Evolutionary conservation across 2,888 invertebrate genomes (phyloP).

Genomic region (Rhynchonema sp.): DNA sequence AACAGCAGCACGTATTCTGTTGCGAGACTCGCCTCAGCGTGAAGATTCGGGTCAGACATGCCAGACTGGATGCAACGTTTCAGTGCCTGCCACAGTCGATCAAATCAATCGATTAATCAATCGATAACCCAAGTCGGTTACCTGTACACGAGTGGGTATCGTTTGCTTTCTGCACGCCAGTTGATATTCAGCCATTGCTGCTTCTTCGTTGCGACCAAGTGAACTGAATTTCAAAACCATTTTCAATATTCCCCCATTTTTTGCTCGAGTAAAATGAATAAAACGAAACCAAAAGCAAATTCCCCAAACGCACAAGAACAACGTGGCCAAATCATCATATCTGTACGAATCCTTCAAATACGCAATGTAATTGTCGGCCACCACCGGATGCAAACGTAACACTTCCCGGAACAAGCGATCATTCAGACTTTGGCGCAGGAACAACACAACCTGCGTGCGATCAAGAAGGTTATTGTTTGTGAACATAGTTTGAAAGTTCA

Average conservation of each 20-base stretch:
- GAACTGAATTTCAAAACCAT: slow-evolving; percentile 17
- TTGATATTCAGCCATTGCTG: slow-evolving; percentile 17
- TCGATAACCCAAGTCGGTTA: background rate
- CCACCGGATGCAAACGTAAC: slow-evolving; percentile 47
- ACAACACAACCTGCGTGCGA: slow-evolving; percentile 34
- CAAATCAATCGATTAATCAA: no score
- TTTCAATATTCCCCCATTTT: background rate
- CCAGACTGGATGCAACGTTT: slow-evolving; percentile 19
- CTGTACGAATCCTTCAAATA: slow-evolving; percentile 50
- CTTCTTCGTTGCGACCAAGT: slow-evolving; percentile 26
- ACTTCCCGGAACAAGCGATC: slow-evolving; percentile 49
- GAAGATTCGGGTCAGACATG: no score
- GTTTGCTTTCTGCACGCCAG: background rate
- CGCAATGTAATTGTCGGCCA: slow-evolving; percentile 51
- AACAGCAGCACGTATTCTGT: no score
- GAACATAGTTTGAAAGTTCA: no score
- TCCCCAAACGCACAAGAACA: slow-evolving; percentile 1
- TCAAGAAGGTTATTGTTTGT: background rate
- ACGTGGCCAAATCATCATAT: slow-evolving; percentile 41
- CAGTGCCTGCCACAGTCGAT: slow-evolving; percentile 8
- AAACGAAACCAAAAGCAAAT: background rate
- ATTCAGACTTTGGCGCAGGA: slow-evolving; percentile 52
- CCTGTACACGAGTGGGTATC: slow-evolving; percentile 16
- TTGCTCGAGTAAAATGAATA: background rate
- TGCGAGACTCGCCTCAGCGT: no score